Conservation (phyloP, 2,797 vertebrate species). For the Phrynocephalus forsythii region DNA sequence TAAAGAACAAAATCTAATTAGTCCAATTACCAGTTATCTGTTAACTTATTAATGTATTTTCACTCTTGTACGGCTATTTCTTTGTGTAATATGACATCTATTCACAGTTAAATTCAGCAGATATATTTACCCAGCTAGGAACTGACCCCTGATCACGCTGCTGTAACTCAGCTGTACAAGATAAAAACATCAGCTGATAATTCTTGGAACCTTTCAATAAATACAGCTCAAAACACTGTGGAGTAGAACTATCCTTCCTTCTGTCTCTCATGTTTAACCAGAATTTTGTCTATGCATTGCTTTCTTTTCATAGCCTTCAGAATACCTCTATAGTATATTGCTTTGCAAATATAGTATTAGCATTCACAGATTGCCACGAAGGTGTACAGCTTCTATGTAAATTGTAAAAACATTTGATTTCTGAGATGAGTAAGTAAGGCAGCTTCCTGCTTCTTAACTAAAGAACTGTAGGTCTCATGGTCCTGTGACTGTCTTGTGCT, state of each 20-base stretch:
- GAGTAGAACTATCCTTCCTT: slow-evolving; percentile 38
- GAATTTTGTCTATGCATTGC: neutral
- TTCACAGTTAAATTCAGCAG: neutral
- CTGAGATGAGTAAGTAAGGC: neutral
- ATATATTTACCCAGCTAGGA: slow-evolving; percentile 3
- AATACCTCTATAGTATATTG: neutral
- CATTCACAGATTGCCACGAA: neutral
- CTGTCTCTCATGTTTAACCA: neutral
- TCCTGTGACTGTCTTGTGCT: slow-evolving; percentile 32
- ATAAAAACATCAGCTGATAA: slow-evolving; percentile 63
- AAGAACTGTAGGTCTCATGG: slow-evolving; percentile 10
- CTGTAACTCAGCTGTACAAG: slow-evolving; percentile 52
- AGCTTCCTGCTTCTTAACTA: slow-evolving; percentile 7
- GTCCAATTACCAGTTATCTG: too few relatives aligned
- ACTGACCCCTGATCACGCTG: neutral
- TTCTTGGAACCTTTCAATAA: slow-evolving; percentile 46
- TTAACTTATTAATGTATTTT: neutral
- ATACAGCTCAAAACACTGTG: neutral
- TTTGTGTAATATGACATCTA: slow-evolving; percentile 39
- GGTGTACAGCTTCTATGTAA: neutral
- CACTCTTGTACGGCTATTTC: neutral
- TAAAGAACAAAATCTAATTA: neutral
- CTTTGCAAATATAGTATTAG: neutral
- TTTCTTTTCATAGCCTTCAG: slow-evolving; percentile 6
- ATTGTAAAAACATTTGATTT: neutral